phyloP scores from a whole-genome alignment of 2,797 vertebrate genomes.

The Mormyrops attenuatus region DNA sequence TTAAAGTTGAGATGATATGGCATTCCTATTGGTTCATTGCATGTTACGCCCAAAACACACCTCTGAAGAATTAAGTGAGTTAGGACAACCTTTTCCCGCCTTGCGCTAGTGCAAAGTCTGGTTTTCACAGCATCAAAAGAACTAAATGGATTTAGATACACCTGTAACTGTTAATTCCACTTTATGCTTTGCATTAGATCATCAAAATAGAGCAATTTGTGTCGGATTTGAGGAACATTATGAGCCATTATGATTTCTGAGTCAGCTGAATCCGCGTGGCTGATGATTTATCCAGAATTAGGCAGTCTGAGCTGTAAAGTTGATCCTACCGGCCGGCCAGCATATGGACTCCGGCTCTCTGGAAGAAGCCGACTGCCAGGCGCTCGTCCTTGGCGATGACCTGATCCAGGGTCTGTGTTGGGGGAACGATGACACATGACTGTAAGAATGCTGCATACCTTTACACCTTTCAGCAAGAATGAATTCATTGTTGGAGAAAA shows the following conservation, averaged over 20 bases:
- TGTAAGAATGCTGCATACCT: background rate
- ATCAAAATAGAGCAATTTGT: background rate
- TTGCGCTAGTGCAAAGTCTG: background rate
- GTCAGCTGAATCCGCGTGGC: background rate
- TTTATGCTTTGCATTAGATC: background rate
- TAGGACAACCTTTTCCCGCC: background rate
- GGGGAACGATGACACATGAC: constrained; percentile 16
- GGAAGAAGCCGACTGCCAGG: constrained; percentile 81
- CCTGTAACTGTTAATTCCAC: background rate
- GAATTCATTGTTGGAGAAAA: background rate
- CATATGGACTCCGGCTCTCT: constrained; percentile 72
- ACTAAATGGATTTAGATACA: background rate
- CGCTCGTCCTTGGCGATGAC: constrained; percentile 71
- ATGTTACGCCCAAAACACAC: background rate
- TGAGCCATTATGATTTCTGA: background rate
- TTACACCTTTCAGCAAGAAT: background rate
- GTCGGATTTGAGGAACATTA: background rate
- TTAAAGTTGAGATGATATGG: background rate
- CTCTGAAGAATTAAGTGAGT: background rate
- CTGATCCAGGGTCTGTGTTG: constrained; percentile 66
- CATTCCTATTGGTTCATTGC: background rate
- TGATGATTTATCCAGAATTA: background rate
- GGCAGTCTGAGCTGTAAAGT: background rate
- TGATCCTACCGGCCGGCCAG: constrained; percentile 62
- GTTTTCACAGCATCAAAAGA: background rate